Base-by-base conservation (phyloP, 2,888 invertebrate species). In the Salpingus planirostris region DNA sequence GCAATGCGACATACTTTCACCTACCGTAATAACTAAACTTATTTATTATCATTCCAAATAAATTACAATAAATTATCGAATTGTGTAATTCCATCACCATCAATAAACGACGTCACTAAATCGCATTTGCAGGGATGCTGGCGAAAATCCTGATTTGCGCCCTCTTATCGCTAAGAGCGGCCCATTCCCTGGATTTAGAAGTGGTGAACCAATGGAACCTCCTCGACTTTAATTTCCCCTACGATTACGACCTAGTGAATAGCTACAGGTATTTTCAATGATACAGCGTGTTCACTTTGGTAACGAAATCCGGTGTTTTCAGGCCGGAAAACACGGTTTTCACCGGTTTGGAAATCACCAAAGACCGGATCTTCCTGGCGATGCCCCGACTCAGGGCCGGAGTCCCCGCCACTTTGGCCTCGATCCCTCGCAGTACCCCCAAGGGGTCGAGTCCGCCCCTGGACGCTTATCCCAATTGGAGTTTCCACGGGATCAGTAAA, bases 311-410 rank as follows among this genome's bases (percentile, higher is more conserved):
- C 5, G 11, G 5, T n/a, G n/a, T 13, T 58, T 80, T 71, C 57
- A 76, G 75, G 42, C 80, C 84, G 0, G 78, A 80, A 54, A 84
- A 83, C 59, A 76, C 80, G 0, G 76, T 85, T 3, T 76, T 82
- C 21, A 86, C 87, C 0, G 87, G 88, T 1, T 55, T 88, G 38
- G 85, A 83, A 52, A 67, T 86, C 15, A 74, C 74, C 2, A 72
- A 74, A 63, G 78, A 85, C 49, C 69, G 79, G 38, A 66, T 88
- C 13, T 87, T 85, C 56, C 38, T 89, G n/a, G 76, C 83, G 1
- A 76, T 78, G 7, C 88, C 88, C 0, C 68, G 88, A 33, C 61
- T 87, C 14, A 70, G 83, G 34, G 71, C 75, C 0, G 88, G 88
- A 3, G 79, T 87, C 1, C 78, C 88, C 0, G 80, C 86, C 1